Evolutionary conservation across 2,888 invertebrate genomes (phyloP), one percentile per base, ranked within the genome.

Genomic region (Hypomecis atomaria): DNA sequence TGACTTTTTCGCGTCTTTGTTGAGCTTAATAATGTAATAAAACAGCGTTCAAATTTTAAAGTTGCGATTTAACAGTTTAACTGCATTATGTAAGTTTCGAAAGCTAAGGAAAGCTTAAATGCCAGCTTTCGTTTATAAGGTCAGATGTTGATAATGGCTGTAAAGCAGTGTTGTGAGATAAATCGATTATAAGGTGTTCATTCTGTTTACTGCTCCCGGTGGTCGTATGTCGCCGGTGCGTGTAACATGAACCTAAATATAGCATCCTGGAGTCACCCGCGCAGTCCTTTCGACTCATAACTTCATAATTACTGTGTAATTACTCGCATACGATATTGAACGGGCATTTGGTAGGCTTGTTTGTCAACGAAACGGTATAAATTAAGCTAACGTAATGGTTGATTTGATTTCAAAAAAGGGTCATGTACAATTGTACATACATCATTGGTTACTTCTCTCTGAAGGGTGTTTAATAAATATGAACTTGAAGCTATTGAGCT

Each of bases 191-290:
- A 72, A 82, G 76, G 73, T 76, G 23, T 23, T 23, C 23, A 23
- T 23, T 23, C 23, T 23, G 23, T 23, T 23, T 23, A 85, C 86
- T 86, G 76, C 72, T 79, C 79, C 75, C 72, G 79, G 74, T 82
- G 81, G 82, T 82, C 83, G 82, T 86, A 87, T 85, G 78, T 84
- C 87, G 82, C 66, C 79, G 44, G 10, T 58, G 56, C 54, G 78
- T 77, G 80, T 75, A 74, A 76, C 77, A 78, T 77, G 78, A 76
- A 69, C 83, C 88, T 90, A 91, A 88, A 87, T 89, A 89, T 90
- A 92, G 86, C 78, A 55, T n/a, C 37, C 53, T 33, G 50, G 45
- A 47, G 81, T 77, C 77, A 79, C 79, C 76, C 75, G 71, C 67
- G 73, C 77, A 78, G 69, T 79, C 84, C 83, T 84, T 81, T 74